Percentiles rank a stretch among this genome's conserved stretches.
Evolutionary conservation across 2,888 invertebrate genomes (phyloP).

Genomic region (Pristionchus exspectatus): DNA sequence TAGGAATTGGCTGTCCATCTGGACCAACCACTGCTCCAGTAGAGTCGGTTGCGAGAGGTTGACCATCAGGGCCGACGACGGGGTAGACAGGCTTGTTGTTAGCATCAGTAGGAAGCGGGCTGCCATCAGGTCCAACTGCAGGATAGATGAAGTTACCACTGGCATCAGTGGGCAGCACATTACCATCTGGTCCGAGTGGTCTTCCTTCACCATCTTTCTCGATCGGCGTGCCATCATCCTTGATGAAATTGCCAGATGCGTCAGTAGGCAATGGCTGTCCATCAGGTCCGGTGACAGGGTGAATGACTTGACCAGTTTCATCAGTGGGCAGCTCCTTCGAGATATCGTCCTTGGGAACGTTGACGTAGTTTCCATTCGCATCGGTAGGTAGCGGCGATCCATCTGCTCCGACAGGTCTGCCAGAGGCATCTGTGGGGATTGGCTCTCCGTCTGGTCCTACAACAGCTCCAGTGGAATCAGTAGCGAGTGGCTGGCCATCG

Average conservation of each 20-base stretch:
- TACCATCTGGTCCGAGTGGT: constrained; percentile 52
- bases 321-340: constrained; percentile 55
- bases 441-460: too few species aligned
- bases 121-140: constrained; percentile 57
- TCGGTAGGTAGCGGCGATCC: constrained; percentile 70
- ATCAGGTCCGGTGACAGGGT: constrained; percentile 59
- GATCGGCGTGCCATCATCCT: too few species aligned
- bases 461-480: too few species aligned
- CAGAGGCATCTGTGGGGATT: too few species aligned
- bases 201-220: constrained; percentile 58
- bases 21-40: constrained; percentile 56
- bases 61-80: constrained; percentile 61
- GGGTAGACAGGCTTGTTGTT: constrained; percentile 53
- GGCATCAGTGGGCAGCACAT: constrained; percentile 58
- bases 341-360: constrained; percentile 59
- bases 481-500: constrained; percentile 22
- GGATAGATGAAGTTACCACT: constrained; percentile 60
- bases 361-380: constrained; percentile 39
- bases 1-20: too few species aligned
- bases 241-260: too few species aligned
- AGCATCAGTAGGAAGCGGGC: constrained; percentile 58
- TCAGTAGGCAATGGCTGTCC: too few species aligned
- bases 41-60: constrained; percentile 63
- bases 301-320: constrained; percentile 37
- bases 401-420: constrained; percentile 52